A percentile compares a stretch with the other conserved stretches of the same genome.
phyloP scores from a whole-genome alignment of 2,797 vertebrate species.

The Crypturellus tataupa region DNA sequence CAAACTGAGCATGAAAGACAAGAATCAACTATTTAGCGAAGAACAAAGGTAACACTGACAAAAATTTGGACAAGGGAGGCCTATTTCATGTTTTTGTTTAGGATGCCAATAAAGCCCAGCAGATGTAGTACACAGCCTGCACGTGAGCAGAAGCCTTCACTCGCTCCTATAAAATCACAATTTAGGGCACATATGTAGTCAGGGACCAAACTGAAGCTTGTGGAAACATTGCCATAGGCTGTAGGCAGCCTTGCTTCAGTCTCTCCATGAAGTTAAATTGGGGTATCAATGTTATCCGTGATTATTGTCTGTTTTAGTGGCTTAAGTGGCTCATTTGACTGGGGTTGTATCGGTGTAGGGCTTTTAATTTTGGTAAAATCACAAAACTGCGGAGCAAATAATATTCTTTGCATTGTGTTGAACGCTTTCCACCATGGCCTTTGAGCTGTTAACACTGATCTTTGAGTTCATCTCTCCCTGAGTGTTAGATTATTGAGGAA shows the following conservation, averaged over 20 bases:
- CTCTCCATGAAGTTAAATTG: background rate
- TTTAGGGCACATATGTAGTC: background rate
- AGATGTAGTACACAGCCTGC: background rate
- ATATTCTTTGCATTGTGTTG: background rate
- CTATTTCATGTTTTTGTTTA: background rate
- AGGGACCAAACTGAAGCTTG: background rate
- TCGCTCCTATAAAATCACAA: background rate
- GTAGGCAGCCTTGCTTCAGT: background rate
- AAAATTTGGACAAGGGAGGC: background rate
- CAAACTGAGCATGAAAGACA: background rate
- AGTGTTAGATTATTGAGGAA: background rate
- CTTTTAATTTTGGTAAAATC: background rate
- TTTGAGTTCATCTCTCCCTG: background rate
- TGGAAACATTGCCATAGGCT: background rate
- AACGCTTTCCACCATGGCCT: background rate
- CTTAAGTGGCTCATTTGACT: background rate
- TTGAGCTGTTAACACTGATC: background rate
- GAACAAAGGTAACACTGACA: background rate
- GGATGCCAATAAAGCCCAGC: background rate
- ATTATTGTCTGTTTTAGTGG: background rate
- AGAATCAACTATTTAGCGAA: background rate
- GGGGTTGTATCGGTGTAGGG: background rate
- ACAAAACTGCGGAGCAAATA: background rate
- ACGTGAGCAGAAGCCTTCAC: background rate
- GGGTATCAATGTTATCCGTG: background rate